Evolutionary conservation across 2,113 vertebrate genomes (phyloP), one percentile per base, ranked within the genome.

Genomic region (Oostethus manadensis): DNA sequence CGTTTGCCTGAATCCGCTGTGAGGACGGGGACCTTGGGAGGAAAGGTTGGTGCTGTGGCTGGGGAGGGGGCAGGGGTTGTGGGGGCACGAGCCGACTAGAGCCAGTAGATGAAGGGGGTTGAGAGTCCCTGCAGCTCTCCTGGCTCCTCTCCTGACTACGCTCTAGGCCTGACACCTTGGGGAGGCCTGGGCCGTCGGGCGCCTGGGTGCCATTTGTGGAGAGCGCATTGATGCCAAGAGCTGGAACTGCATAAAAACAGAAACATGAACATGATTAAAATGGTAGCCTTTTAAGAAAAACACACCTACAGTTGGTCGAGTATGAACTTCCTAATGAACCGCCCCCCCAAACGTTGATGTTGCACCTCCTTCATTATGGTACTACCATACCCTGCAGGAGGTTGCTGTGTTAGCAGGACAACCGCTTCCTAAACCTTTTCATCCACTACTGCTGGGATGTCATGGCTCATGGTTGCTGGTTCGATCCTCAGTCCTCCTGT

Each of bases 101-200:
- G 85, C 82, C 83, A 76, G 78, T 84, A 1, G 91, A 73, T 66
- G 90, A 89, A 55, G 92, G 90, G 42, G 87, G 42, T 0, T 77
- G 83, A 44, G 83, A 68, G 60, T 94, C 93, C 82, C 90, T 92
- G 79, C 89, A 90, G 79, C 88, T 90, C 80, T 98, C 95, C 86
- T 94, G 92, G 87, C 94, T 98, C 85, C 91, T 93, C 90, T 98
- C 95, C 87, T 97, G 96, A 71, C 96, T 98, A 78, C 96, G 89
- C 87, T 98, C 96, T 97, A 98, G 84, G 85, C 96, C 96, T 66
- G 96, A 98, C 84, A 98, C 93, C 89, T 95, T 93, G 54, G 92
- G 90, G 84, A 92, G 84, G 77, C 90, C 92, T 10, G 90, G 91
- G 81, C 92, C 91, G 68, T 85, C 79, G 65, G 91, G 90, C 88